These are phyloP conservation scores for Coranthus polyacanthus DNA, from an alignment of 2,797 vertebrate genomes.

Conservation along the genomic window DNA sequence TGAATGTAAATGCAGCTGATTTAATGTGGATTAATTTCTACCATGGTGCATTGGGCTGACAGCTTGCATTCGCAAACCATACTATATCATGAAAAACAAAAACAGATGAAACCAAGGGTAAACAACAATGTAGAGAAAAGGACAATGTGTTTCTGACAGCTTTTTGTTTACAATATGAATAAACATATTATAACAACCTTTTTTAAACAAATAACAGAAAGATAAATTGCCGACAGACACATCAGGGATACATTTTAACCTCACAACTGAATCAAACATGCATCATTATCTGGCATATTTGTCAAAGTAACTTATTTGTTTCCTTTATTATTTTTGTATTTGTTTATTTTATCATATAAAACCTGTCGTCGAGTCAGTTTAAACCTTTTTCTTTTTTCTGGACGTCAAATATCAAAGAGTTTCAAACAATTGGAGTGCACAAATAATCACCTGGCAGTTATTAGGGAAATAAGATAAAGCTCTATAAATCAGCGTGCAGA, in stretches of 20 bases:
- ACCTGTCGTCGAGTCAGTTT: too few relatives aligned
- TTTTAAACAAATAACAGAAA: background rate
- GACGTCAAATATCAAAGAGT: too few relatives aligned
- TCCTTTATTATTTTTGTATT: too few relatives aligned
- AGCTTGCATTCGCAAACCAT: background rate
- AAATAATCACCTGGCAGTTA: background rate
- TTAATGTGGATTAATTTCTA: slow-evolving; percentile 2
- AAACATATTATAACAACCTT: background rate
- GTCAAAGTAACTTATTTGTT: too few relatives aligned
- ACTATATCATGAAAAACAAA: slow-evolving; percentile 7
- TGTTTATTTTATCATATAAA: too few relatives aligned
- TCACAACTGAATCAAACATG: too few relatives aligned
- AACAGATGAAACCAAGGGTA: background rate
- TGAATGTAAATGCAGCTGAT: background rate
- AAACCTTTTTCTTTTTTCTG: too few relatives aligned
- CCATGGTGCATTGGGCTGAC: background rate
- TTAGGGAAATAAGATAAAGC: slow-evolving; percentile 6
- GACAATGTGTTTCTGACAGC: slow-evolving; percentile 3
- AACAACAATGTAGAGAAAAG: background rate
- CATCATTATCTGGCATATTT: too few relatives aligned
- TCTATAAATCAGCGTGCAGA: slow-evolving; percentile 7
- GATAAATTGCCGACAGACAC: background rate
- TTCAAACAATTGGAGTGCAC: too few relatives aligned
- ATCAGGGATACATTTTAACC: too few relatives aligned
- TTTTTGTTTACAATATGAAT: slow-evolving; percentile 8